Percentiles rank a stretch among this genome's conserved stretches.
phyloP scores from a whole-genome alignment of 1,140 invertebrate genomes.

The Metaphire vulgaris region DNA sequence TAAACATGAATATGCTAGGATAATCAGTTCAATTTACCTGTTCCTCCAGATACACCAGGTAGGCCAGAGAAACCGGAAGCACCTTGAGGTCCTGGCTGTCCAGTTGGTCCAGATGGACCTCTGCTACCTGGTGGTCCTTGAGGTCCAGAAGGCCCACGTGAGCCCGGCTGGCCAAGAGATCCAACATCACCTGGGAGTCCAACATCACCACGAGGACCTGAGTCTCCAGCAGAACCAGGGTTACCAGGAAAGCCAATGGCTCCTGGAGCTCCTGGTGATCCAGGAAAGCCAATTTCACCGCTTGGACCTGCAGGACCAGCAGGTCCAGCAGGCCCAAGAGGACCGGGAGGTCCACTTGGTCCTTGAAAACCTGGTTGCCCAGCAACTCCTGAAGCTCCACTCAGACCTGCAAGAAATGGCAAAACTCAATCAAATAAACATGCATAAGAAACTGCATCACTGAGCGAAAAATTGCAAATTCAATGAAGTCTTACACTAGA shows the following conservation, averaged over 20 bases:
- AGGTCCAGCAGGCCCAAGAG: neutral
- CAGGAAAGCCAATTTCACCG: conserved; percentile 21
- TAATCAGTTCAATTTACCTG: no score
- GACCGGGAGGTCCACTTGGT: conserved; percentile 19
- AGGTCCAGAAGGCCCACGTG: conserved; percentile 21
- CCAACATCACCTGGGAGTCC: conserved; percentile 26
- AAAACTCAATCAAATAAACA: no score
- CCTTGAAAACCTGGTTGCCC: neutral
- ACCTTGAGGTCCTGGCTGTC: conserved; percentile 5
- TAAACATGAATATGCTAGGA: no score
- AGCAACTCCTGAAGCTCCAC: conserved; percentile 1
- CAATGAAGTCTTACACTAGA: no score
- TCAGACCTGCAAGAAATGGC: no score
- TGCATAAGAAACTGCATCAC: no score
- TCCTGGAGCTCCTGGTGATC: conserved; percentile 12
- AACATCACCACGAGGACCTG: conserved; percentile 21
- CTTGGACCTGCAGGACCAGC: conserved; percentile 16
- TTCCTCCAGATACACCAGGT: conserved; percentile 12
- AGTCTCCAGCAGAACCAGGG: conserved; percentile 7
- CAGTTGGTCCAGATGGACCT: conserved; percentile 17
- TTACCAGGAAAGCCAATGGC: conserved; percentile 6
- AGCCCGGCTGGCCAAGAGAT: conserved; percentile 28
- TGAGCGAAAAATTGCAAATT: no score
- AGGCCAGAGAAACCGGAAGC: conserved; percentile 5
- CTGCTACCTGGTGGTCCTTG: conserved; percentile 3